Evolutionary conservation across 2,113 vertebrate species (phyloP), one percentile per base, ranked within the genome.

Genomic region (Cairina moschata): DNA sequence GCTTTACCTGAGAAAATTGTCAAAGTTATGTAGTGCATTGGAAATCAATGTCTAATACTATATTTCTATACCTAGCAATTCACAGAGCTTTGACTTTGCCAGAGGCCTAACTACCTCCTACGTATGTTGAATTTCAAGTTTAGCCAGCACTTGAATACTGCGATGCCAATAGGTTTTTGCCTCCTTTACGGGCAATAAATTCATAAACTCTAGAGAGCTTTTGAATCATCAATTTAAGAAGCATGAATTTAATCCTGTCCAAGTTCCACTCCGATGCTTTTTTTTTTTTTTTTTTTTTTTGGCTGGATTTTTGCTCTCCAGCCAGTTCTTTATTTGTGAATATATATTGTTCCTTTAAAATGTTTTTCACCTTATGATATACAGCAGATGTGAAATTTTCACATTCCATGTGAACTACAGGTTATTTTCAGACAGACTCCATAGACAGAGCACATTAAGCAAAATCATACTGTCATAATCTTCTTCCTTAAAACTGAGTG

Each of bases 101-200:
- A 52, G n/a, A 92, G 26, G 17, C 34, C 56, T 91, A 23, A 9
- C 86, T 80, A 10, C 31, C 22, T 50, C 48, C 22, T 25, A 50
- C 52, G 2, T 32, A 66, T 26, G 52, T 58, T 0, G 0, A 48
- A 48, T 48, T 48, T 83, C 1, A 5, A 62, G 31, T 76, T 62
- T 58, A 94, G 23, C 20, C 50, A 79, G 59, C 20, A 32, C 9
- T 60, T 55, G 22, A 48, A 32, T 77, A 42, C 17, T 38, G n/a
- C 60, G 8, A 28, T 48, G 22, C 4, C 11, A 32, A 4, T 36
- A 40, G 10, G 29, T 63, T 63, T 67, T 62, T 65, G 2, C n/a
- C 10, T 36, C 20, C 14, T 50, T 89, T 74, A 69, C 13, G 32
- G 36, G 8, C 42, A 79, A 7, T 59, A 65, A 73, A 69, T 22